Evolutionary conservation across 2,888 invertebrate species (phyloP).

Genomic region (Lomographa bimaculata): DNA sequence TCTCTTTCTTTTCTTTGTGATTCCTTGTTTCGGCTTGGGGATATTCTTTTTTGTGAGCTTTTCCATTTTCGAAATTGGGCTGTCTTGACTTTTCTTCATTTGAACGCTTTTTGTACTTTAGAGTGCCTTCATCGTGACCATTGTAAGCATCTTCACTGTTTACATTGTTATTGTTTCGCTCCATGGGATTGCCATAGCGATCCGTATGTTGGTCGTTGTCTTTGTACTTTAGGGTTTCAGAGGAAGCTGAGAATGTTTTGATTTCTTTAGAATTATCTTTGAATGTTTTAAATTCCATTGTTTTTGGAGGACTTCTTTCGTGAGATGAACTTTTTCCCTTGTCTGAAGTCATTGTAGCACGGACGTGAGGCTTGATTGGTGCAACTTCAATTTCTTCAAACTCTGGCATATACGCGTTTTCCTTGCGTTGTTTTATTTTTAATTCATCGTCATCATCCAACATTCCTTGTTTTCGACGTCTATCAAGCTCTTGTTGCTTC

Average conservation of each 20-base stretch:
- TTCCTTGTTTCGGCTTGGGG: constrained; percentile 66
- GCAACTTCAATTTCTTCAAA: constrained; percentile 80
- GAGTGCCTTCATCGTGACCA: constrained; percentile 72
- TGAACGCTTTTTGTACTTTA: constrained; percentile 74
- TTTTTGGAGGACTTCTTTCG: constrained; percentile 69
- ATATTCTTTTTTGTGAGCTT: constrained; percentile 60
- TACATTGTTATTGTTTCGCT: constrained; percentile 65
- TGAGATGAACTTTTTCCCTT: constrained; percentile 68
- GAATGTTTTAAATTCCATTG: constrained; percentile 80
- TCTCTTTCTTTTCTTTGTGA: constrained; percentile 59
- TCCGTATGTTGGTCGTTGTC: constrained; percentile 69
- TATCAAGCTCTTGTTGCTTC: constrained; percentile 78
- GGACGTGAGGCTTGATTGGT: constrained; percentile 75
- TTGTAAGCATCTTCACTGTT: constrained; percentile 65
- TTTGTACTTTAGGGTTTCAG: constrained; percentile 78
- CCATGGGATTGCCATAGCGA: constrained; percentile 72
- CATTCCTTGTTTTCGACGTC: constrained; percentile 68
- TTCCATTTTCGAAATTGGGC: constrained; percentile 51
- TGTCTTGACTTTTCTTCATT: constrained; percentile 69
- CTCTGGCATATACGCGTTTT: constrained; percentile 75
- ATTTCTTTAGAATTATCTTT: constrained; percentile 78
- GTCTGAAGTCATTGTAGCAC: constrained; percentile 70
- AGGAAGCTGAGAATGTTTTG: constrained; percentile 78
- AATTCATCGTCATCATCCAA: constrained; percentile 54
- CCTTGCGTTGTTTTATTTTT: constrained; percentile 65